phyloP scores from a whole-genome alignment of 1,140 invertebrate species.

The Aphelenchoides avenae region DNA sequence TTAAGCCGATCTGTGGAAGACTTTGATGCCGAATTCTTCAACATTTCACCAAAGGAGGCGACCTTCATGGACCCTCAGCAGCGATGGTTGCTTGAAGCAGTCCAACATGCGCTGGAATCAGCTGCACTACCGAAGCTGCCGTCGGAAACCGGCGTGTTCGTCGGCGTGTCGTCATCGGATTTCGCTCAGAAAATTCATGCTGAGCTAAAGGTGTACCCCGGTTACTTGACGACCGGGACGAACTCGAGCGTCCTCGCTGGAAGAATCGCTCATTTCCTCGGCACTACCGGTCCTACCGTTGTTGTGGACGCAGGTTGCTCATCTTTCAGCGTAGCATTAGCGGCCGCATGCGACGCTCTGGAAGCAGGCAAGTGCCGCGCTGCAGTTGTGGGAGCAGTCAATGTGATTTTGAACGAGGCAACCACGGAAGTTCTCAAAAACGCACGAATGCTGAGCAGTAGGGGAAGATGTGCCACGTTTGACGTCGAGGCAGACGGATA shows the following conservation, averaged over 20 bases:
- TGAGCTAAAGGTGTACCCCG: conserved; percentile 20
- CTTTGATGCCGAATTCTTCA: conserved; percentile 59
- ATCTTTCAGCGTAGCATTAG: conserved; percentile 77
- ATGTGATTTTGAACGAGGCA: conserved; percentile 77
- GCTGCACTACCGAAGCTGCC: conserved; percentile 40
- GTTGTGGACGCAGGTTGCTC: conserved; percentile 90
- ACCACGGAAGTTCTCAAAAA: conserved; percentile 76
- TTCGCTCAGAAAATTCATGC: conserved; percentile 36
- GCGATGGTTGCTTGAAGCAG: conserved; percentile 63
- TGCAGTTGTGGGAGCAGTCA: conserved; percentile 81
- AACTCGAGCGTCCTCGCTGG: conserved; percentile 43
- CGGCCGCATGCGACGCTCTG: conserved; percentile 75
- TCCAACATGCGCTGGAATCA: conserved; percentile 56
- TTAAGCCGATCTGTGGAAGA: neutral
- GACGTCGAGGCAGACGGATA: conserved; percentile 81
- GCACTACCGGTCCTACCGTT: conserved; percentile 74
- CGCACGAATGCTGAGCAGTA: conserved; percentile 77
- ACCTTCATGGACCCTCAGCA: conserved; percentile 64
- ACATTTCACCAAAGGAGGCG: conserved; percentile 63
- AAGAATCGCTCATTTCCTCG: conserved; percentile 42
- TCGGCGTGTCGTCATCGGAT: conserved; percentile 62
- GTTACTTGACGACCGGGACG: conserved; percentile 45
- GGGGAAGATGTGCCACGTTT: conserved; percentile 85
- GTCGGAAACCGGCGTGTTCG: conserved; percentile 48
- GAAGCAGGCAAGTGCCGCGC: conserved; percentile 76